Evolutionary conservation across 2,888 invertebrate species (phyloP), one percentile per base, ranked within the genome.

Genomic region (Cyclophora albipunctata): DNA sequence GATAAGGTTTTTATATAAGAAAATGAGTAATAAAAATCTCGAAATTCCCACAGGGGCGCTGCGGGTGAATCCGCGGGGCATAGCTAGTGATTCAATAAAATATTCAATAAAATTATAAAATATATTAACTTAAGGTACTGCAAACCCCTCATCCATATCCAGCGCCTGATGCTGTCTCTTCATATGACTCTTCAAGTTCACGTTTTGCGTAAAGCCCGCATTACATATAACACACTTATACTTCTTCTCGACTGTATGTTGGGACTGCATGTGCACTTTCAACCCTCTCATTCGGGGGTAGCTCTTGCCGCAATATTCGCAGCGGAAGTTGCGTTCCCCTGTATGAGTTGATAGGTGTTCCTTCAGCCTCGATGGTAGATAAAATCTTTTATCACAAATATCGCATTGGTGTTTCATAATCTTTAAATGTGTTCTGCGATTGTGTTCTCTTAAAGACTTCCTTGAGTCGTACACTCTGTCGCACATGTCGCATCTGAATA

Each of bases 291-390:
- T 67, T 6, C 91, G 78, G 0, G 91, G 91, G 53, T 91, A 92
- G 4, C 86, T 84, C 54, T 91, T 92, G 6, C 90, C 90, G 50
- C 91, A 92, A 45, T 86, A 83, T 20, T 89, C 86, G 55, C 92
- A 91, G 1, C 88, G 68, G 45, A 85, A 91, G 20, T 85, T 84
- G 58, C 89, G 81, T 34, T 90, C 90, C 0, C 89, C 85, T 0
- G 90, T 90, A 46, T 91, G 91, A 0, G 86, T 85, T 0, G 84
- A 84, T 78, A 90, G 85, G 46, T 91, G 90, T 3, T 90, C 81
- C 34, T 81, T 82, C 3, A 90, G 56, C 0, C 84, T 53, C 0
- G 85, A 82, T 0, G 89, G 90, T 0, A 86, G 57, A 45, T 87
- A 90, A 52, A 90, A 87, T 0, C 80, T 58, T 47, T 84, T 82